phyloP scores from a whole-genome alignment of 2,888 invertebrate species.

The Hesperia comma region DNA sequence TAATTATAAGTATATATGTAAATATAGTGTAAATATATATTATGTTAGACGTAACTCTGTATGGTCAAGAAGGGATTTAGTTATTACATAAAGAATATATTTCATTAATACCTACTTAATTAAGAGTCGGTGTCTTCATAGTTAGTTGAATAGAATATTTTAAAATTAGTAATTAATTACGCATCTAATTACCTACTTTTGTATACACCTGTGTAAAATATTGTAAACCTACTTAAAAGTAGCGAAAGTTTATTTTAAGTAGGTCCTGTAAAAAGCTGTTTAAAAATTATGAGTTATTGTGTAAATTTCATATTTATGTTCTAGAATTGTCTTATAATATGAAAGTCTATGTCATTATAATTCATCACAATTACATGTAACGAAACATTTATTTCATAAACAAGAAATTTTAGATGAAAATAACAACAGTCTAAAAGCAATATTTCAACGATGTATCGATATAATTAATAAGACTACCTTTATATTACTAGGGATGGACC shows the following conservation, averaged over 20 bases:
- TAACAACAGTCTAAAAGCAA: too few species aligned
- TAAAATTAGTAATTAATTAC: background rate
- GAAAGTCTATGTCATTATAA: background rate
- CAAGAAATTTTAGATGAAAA: too few species aligned
- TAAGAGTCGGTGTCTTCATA: background rate
- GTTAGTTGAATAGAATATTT: background rate
- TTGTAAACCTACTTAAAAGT: background rate
- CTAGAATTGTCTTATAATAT: background rate
- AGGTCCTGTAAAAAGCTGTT: background rate
- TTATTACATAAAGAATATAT: constrained; percentile 13
- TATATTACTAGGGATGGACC: too few species aligned
- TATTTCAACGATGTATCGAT: too few species aligned
- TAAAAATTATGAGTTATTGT: too few species aligned
- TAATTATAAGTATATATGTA: constrained; percentile 40
- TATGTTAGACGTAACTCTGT: constrained; percentile 5
- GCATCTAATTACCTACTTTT: background rate
- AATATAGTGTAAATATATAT: constrained; percentile 43
- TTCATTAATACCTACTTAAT: constrained; percentile 4
- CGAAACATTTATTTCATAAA: too few species aligned
- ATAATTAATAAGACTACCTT: too few species aligned
- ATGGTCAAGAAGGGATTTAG: constrained; percentile 23
- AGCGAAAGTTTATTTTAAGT: background rate
- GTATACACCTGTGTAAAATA: background rate
- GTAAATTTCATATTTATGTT: too few species aligned
- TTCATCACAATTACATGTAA: too few species aligned